Base-by-base conservation (phyloP, 2,797 vertebrate species). In the Schizopygopsis pylzovi region DNA sequence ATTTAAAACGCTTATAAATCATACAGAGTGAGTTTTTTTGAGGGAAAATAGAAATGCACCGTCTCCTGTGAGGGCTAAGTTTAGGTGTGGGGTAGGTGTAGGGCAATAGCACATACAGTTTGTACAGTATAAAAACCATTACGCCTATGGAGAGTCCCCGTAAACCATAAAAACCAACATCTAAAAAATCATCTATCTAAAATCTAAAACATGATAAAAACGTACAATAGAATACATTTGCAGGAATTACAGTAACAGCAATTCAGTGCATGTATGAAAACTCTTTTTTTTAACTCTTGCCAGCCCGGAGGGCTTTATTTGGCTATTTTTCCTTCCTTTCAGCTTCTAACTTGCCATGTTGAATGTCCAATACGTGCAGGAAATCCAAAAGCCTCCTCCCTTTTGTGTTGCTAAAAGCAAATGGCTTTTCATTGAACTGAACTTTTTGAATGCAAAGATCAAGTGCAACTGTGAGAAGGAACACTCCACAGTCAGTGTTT, bases 301-400 rank as follows among this genome's bases (percentile, higher is more conserved):
- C 47, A 41, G 5, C 6, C 37, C 6, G 0, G n/a, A 71, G 12
- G 33, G n/a, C 6, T 59, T 71, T 6, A 68, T 45, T 15, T 71
- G 67, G 16, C 41, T 8, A 28, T 25, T 83, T 18, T 20, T 47
- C 33, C 16, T 80, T 81, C 79, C 52, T 63, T 85, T 82, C 81
- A 85, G 86, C 90, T 68, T 89, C 79, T 75, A 54, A 77, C 43
- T 68, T 73, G 49, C 79, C 54, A 85, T 75, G 33, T 72, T 76
- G 83, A 90, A 90, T 90, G 68, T 82, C 72, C 71, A 71, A 65
- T 88, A 91, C 90, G 89, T 93, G 91, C 90, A 83, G 90, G 88
- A 91, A 90, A 91, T 93, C 72, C 89, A 90, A 89, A 93, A 79
- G 41, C 54, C 8, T 39, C 49, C 86, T 90, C 61, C 70, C 76